A percentile compares a stretch with the other conserved stretches of the same genome.
phyloP scores from a whole-genome alignment of 2,113 vertebrate species.

The Aspidoscelis tigris region DNA sequence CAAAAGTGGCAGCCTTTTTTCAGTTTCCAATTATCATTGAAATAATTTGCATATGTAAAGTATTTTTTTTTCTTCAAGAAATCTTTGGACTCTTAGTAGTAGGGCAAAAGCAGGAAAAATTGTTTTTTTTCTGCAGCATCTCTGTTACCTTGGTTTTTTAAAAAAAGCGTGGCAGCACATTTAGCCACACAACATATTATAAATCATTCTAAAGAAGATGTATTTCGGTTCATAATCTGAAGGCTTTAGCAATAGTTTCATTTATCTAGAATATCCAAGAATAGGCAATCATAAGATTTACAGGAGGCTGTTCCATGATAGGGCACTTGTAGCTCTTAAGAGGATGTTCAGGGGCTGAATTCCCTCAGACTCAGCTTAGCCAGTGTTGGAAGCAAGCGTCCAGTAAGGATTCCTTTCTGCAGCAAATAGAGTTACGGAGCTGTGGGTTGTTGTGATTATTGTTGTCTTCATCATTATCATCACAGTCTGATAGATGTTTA shows the following conservation, averaged over 20 bases:
- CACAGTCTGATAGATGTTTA: no score
- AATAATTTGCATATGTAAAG: neutral
- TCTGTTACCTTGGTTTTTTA: neutral
- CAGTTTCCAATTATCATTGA: neutral
- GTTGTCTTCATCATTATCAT: no score
- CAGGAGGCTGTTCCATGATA: neutral
- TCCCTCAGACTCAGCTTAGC: no score
- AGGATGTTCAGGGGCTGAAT: no score
- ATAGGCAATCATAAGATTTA: neutral
- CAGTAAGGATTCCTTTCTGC: no score
- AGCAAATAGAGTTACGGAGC: no score
- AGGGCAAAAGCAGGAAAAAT: neutral
- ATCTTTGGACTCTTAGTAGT: neutral
- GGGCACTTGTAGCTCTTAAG: no score
- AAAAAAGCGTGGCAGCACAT: no score
- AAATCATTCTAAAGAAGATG: neutral
- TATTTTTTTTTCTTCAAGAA: neutral
- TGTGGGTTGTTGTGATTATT: no score
- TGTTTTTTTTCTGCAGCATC: neutral
- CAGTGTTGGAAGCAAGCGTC: no score
- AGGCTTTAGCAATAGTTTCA: neutral
- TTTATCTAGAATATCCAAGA: neutral
- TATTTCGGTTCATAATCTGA: neutral
- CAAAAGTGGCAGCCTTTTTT: neutral
- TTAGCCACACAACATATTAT: no score